Base-by-base conservation (phyloP, 1,140 invertebrate genomes). In the Micrasema longulum region DNA sequence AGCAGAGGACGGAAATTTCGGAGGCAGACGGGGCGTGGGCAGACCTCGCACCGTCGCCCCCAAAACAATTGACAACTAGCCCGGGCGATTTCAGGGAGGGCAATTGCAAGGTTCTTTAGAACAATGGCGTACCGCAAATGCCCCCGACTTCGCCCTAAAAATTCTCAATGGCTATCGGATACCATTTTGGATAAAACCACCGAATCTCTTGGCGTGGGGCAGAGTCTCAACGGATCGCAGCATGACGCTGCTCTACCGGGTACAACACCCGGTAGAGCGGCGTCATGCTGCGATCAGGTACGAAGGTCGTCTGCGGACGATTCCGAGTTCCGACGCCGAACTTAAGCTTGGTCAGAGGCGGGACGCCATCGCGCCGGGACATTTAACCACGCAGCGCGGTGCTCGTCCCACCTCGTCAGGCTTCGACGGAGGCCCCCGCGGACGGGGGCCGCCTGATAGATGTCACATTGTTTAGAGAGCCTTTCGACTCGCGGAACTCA, bases 381-480 rank as follows among this genome's bases (percentile, higher is more conserved):
- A 62, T 69, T 69, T 60, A 43, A 43, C 38, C 38, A 43, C 38
- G 38, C 14, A 16, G 77, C 76, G 77, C 78, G 80, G 77, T 79
- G 77, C 79, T 78, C 78, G 77, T 77, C 87, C 85, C 85, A 85
- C 91, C 90, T 90, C 92, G 91, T 88, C 91, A 88, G 92, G 88
- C 88, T 91, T 91, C 91, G 86, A 89, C 88, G 88, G 90, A 87
- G 91, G 91, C 92, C 89, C 89, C 92, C 88, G 91, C 90, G 90
- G 86, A 86, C 86, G 87, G 85, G 85, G 88, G 84, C 85, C 86
- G 84, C 89, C 87, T 89, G 88, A 86, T 88, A 88, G 55, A 71
- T 82, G 81, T 83, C 82, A 83, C 81, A 86, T 85, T 85, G 82
- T 83, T 82, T 84, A 84, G 83, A 86, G 83, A 73, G 71, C 83